phyloP scores from a whole-genome alignment of 2,888 invertebrate species.

The Drosophila meridionalis region DNA sequence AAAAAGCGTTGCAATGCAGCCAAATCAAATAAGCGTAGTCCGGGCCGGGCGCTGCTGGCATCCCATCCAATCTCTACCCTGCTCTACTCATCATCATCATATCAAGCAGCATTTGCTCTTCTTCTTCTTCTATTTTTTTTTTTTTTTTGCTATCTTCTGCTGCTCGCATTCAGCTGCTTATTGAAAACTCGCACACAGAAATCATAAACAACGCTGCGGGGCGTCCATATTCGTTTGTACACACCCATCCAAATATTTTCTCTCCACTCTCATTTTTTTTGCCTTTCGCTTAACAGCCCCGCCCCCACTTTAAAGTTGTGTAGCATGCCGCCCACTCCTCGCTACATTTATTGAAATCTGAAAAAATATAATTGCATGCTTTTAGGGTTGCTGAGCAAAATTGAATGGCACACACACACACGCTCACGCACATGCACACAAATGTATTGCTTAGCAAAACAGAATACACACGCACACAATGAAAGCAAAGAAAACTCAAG shows the following conservation, averaged over 20 bases:
- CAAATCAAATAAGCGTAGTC: constrained; percentile 65
- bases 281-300: not conserved
- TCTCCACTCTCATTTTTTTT: not conserved
- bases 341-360: constrained; percentile 71
- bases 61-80: not conserved
- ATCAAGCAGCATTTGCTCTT: constrained; percentile 10
- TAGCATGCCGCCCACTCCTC: not conserved
- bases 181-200: constrained; percentile 71
- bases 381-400: constrained; percentile 71
- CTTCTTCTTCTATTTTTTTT: constrained; percentile 6
- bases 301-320: constrained; percentile 2
- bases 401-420: constrained; percentile 54
- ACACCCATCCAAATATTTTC: not conserved
- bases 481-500: constrained; percentile 6
- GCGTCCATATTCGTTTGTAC: constrained; percentile 55
- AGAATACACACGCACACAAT: constrained; percentile 13
- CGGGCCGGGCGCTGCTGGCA: not conserved
- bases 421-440: constrained; percentile 3
- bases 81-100: constrained; percentile 7
- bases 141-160: constrained; percentile 26
- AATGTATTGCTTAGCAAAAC: constrained; percentile 26
- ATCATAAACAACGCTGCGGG: constrained; percentile 77
- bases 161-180: constrained; percentile 65
- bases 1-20: constrained; percentile 54
- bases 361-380: constrained; percentile 75